A percentile compares a stretch with the other conserved stretches of the same genome.
Evolutionary conservation across 2,888 invertebrate species (phyloP).

Genomic region (Doris montereyensis): DNA sequence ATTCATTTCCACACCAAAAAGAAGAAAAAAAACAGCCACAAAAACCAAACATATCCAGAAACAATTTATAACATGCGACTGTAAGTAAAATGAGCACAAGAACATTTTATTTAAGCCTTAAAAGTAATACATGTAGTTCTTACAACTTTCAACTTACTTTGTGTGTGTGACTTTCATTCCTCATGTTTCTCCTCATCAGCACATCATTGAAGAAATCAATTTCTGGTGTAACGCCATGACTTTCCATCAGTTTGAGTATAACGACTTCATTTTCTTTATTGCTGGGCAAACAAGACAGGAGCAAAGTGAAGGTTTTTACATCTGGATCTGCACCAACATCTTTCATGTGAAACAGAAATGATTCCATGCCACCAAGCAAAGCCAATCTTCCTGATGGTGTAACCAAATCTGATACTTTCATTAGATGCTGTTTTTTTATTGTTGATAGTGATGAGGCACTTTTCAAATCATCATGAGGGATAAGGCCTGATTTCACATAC

Average conservation of each 20-base stretch:
- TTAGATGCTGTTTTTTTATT: too few relatives aligned
- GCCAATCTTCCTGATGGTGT: conserved; percentile 56
- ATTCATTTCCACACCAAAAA: too few relatives aligned
- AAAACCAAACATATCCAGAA: too few relatives aligned
- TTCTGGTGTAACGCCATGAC: conserved; percentile 77
- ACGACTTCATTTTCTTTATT: conserved; percentile 80
- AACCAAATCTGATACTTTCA: conserved; percentile 41
- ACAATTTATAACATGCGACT: too few relatives aligned
- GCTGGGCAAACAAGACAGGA: conserved; percentile 82
- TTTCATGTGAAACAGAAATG: conserved; percentile 85
- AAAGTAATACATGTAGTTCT: too few relatives aligned
- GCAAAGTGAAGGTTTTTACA: conserved; percentile 84
- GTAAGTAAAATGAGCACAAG: too few relatives aligned
- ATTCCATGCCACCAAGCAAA: conserved; percentile 85
- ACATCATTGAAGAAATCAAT: conserved; percentile 89
- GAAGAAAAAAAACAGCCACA: too few relatives aligned
- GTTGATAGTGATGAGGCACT: too few relatives aligned
- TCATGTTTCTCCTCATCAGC: conserved; percentile 84
- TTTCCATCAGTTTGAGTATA: conserved; percentile 79
- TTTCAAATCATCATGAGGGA: too few relatives aligned
- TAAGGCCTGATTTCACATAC: too few relatives aligned
- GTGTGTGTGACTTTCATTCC: conserved; percentile 81
- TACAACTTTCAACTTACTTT: too few relatives aligned
- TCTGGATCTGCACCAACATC: conserved; percentile 80
- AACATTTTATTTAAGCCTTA: too few relatives aligned